Percentiles rank a stretch among this genome's conserved stretches.
Evolutionary conservation across 2,113 vertebrate genomes (phyloP).

Genomic region (Cebus imitator): DNA sequence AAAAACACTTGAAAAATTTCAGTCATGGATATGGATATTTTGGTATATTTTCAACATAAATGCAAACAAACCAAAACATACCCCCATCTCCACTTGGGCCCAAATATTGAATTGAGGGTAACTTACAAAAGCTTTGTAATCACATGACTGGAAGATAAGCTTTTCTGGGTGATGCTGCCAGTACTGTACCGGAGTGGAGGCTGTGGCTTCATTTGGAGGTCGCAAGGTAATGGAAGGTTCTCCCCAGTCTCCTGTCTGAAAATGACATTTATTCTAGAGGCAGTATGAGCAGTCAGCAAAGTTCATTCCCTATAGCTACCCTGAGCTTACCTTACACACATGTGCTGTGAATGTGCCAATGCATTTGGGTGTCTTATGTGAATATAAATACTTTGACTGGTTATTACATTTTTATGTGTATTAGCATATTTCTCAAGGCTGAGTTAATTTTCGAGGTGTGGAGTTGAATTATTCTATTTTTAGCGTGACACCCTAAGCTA

Average conservation of each 20-base stretch:
- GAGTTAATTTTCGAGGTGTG: conserved; percentile 26
- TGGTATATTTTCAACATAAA: not conserved
- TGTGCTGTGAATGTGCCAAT: not conserved
- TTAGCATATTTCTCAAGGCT: conserved; percentile 12
- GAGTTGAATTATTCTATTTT: conserved; percentile 75
- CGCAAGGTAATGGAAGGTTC: conserved; percentile 97
- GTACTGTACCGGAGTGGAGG: conserved; percentile 97
- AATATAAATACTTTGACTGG: conserved; percentile 35
- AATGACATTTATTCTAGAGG: conserved; percentile 84
- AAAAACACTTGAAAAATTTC: not conserved
- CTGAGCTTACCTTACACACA: not conserved
- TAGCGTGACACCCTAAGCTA: conserved; percentile 66
- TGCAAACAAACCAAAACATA: not conserved
- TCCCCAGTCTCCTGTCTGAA: conserved; percentile 99
- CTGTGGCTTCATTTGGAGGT: conserved; percentile 97
- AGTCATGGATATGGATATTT: not conserved
- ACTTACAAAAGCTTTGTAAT: conserved; percentile 99
- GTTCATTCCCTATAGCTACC: conserved; percentile 17
- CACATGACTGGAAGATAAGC: conserved; percentile 99
- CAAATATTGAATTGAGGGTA: not conserved
- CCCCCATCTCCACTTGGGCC: not conserved
- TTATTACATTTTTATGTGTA: conserved; percentile 52
- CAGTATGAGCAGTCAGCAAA: conserved; percentile 62
- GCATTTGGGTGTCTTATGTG: not conserved
- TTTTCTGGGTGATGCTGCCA: conserved; percentile 99